Evolutionary conservation across 1,140 invertebrate genomes (phyloP), one percentile per base, ranked within the genome.

Genomic region (Phymastichus coffea): DNA sequence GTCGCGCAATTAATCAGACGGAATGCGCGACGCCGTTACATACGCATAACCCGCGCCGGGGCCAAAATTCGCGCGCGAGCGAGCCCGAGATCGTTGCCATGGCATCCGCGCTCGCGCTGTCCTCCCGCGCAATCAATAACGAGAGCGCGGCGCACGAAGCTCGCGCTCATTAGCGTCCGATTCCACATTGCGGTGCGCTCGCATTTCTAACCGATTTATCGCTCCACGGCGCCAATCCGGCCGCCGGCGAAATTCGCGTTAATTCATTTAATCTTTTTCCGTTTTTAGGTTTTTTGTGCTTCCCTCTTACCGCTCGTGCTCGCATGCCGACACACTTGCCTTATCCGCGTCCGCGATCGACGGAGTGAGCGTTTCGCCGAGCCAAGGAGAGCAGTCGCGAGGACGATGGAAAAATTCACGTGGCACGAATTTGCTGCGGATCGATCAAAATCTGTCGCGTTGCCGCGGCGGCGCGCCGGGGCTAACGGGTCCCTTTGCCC

Each of bases 1-100:
- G 49, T 54, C 43, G 44, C 35, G 23, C 51, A 48, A 53, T 60
- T 60, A 60, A 60, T 60, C 57, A 41, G 26, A 30, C 23, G 33
- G 35, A 60, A 54, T 60, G 43, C 9, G 49, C 25, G 28, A n/a
- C n/a, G n/a, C n/a, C n/a, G n/a, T n/a, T n/a, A n/a, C n/a, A n/a
- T n/a, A n/a, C n/a, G n/a, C n/a, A n/a, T n/a, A n/a, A n/a, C n/a
- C n/a, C n/a, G n/a, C n/a, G n/a, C n/a, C n/a, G n/a, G n/a, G n/a
- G n/a, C n/a, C n/a, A n/a, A n/a, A n/a, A n/a, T n/a, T n/a, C n/a
- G n/a, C n/a, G n/a, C n/a, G n/a, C n/a, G n/a, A n/a, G n/a, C 41
- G 48, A 4, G 15, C 4, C 40, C 22, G 41, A 35, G 49, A 47
- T 46, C 23, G 48, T 44, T 46, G 57, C 41, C 41, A 60, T 47